Conservation (phyloP, 2,888 invertebrate genomes). For the Melinopterus prodromus region DNA sequence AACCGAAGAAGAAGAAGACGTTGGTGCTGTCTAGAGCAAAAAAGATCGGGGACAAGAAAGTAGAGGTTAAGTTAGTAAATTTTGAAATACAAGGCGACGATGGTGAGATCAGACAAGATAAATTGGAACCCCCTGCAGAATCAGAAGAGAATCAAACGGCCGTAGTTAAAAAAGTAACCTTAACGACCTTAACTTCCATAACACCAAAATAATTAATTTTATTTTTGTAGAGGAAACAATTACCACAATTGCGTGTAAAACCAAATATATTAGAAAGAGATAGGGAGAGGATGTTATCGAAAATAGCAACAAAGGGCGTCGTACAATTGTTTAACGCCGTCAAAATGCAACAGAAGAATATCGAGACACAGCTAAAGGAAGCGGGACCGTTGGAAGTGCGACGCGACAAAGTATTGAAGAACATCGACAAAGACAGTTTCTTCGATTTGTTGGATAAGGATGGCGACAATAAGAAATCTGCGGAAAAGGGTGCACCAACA, state of each 20-base stretch:
- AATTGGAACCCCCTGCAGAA: slow-evolving; percentile 48
- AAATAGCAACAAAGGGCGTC: slow-evolving; percentile 91
- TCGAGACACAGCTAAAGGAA: slow-evolving; percentile 74
- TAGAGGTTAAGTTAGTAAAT: slow-evolving; percentile 57
- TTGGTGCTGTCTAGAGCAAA: slow-evolving; percentile 83
- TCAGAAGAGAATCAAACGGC: slow-evolving; percentile 41
- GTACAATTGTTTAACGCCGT: slow-evolving; percentile 94
- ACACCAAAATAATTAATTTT: slow-evolving; percentile 19
- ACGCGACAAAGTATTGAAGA: slow-evolving; percentile 78
- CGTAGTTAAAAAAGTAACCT: slow-evolving; percentile 26
- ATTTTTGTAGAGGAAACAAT: slow-evolving; percentile 67
- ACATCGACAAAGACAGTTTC: slow-evolving; percentile 78
- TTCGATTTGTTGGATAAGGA: slow-evolving; percentile 81
- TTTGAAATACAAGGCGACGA: slow-evolving; percentile 71
- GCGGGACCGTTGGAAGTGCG: slow-evolving; percentile 80
- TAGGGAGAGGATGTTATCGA: slow-evolving; percentile 77
- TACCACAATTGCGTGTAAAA: slow-evolving; percentile 74
- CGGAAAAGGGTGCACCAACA: slow-evolving; percentile 60
- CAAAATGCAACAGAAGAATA: slow-evolving; percentile 80
- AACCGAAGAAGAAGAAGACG: slow-evolving; percentile 78
- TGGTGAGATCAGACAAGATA: slow-evolving; percentile 60
- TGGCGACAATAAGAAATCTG: slow-evolving; percentile 59
- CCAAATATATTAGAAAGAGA: slow-evolving; percentile 80
- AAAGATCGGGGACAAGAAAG: slow-evolving; percentile 68
- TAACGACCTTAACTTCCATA: background rate